A percentile compares a stretch with the other conserved stretches of the same genome.
phyloP scores from a whole-genome alignment of 2,888 invertebrate genomes.

The Sisyra terminalis region DNA sequence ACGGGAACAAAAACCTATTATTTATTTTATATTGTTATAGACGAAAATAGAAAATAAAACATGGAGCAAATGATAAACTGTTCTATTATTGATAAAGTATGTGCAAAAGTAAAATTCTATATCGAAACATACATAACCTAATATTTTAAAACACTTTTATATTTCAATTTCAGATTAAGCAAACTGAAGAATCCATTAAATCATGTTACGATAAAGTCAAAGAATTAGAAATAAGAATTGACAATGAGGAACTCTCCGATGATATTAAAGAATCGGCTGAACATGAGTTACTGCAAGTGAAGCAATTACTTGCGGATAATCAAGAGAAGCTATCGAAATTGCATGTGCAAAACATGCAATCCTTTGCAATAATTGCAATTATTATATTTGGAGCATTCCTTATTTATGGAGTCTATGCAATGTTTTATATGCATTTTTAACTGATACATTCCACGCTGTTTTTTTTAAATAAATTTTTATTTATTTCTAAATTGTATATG shows the following conservation, averaged over 20 bases:
- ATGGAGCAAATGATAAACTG: neutral
- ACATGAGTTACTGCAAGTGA: slow-evolving; percentile 21
- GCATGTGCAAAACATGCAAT: slow-evolving; percentile 19
- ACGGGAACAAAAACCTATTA: too few species aligned
- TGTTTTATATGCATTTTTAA: slow-evolving; percentile 15
- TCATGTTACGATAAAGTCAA: slow-evolving; percentile 18
- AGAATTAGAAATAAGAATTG: slow-evolving; percentile 19
- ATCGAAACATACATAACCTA: neutral
- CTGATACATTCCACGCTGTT: slow-evolving; percentile 2
- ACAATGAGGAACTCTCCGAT: slow-evolving; percentile 15
- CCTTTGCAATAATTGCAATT: slow-evolving; percentile 19
- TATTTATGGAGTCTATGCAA: slow-evolving; percentile 19
- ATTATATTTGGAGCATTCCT: slow-evolving; percentile 19
- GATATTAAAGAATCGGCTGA: slow-evolving; percentile 17
- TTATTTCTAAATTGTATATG: too few species aligned
- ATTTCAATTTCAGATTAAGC: slow-evolving; percentile 18
- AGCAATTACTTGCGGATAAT: slow-evolving; percentile 21
- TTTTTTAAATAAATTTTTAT: neutral
- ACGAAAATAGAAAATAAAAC: neutral
- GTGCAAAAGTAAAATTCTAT: neutral
- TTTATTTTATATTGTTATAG: neutral
- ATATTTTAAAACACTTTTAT: neutral
- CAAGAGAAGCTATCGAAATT: slow-evolving; percentile 21
- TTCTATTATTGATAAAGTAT: slow-evolving; percentile 2
- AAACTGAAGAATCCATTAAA: slow-evolving; percentile 21